Evolutionary conservation across 2,797 vertebrate genomes (phyloP), one percentile per base, ranked within the genome.

Genomic region (Hafferia zeledoni): DNA sequence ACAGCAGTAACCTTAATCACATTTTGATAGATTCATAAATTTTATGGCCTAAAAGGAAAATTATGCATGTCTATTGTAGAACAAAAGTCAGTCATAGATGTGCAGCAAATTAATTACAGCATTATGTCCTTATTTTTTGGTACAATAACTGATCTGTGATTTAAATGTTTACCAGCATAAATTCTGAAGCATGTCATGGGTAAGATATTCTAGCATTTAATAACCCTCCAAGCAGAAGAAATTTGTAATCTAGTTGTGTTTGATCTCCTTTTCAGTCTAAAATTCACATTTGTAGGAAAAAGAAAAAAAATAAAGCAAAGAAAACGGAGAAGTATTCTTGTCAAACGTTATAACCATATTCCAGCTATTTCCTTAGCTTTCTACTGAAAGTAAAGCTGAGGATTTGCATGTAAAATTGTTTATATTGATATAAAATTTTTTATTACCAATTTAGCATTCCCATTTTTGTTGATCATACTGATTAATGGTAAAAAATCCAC

Each of bases 391-490:
- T 17, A 79, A 83, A 5, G 15, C 50, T 72, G 50, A 72, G 16
- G 39, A 76, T 70, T 72, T 93, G 10, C 22, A 33, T 69, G 19
- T n/a, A 61, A 69, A 91, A 76, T 60, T 90, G 31, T 60, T 86
- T 68, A 44, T 68, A 64, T 82, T 35, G 13, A 24, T 37, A 74
- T 37, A 92, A 83, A 71, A 6, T 5, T 74, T 64, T 89, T 87
- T 61, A 61, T 92, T 87, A 61, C 17, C 6, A 59, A 87, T 82
- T 84, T 87, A 78, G 7, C 13, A 24, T 53, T 84, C 60, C 53
- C 39, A 33, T 82, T 94, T 76, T 76, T 87, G 87, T 89, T 91
- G 47, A 82, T 82, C n/a, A 57, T 43, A 82, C 24, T 78, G 71
- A 92, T 79, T 69, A 89, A 79, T 39, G 33, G 25, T 72, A 76